Evolutionary conservation across 2,113 vertebrate species (phyloP).

Genomic region (Vimba vimba): DNA sequence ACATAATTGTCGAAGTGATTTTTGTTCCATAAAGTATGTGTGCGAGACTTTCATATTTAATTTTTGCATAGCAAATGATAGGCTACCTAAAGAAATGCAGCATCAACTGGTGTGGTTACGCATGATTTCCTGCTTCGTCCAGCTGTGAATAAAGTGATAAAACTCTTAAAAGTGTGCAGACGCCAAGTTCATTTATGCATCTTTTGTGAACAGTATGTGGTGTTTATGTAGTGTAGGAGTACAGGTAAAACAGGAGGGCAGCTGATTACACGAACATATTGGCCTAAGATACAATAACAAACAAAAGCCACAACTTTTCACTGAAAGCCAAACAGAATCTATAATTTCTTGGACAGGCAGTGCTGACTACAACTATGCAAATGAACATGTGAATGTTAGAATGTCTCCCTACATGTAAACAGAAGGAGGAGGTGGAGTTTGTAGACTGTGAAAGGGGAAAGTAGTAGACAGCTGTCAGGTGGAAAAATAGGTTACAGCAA

Average conservation of each 20-base stretch:
- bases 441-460: not conserved
- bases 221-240: not conserved
- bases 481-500: constrained; percentile 20
- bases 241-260: not conserved
- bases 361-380: not conserved
- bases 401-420: constrained; percentile 23
- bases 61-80: not conserved
- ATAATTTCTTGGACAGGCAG: not conserved
- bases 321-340: not conserved
- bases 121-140: not conserved
- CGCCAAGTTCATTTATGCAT: not conserved
- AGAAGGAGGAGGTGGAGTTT: constrained; percentile 58
- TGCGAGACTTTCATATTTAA: not conserved
- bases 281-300: not conserved
- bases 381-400: not conserved
- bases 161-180: constrained; percentile 20
- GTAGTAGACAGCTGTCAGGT: constrained; percentile 31
- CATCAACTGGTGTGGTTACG: not conserved
- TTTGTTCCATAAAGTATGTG: not conserved
- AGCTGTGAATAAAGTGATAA: not conserved
- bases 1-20: not conserved
- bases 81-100: not conserved
- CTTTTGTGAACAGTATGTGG: not conserved
- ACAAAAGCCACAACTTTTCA: not conserved
- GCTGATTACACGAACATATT: not conserved